Base-by-base conservation (phyloP, 2,888 invertebrate species). In the Busseola fusca region DNA sequence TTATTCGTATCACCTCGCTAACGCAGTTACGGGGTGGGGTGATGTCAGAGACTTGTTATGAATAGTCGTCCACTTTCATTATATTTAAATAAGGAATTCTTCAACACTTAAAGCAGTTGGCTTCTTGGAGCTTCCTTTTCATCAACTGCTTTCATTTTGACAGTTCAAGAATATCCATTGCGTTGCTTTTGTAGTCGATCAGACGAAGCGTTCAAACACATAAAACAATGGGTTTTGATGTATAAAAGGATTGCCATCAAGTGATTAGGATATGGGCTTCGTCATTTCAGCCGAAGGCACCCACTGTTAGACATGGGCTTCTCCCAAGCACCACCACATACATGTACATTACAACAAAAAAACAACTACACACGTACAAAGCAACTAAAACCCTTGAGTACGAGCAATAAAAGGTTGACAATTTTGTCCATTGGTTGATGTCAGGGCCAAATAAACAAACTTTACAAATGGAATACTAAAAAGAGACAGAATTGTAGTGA, bases 1-100 rank as follows among this genome's bases (percentile, higher is more conserved):
- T 81, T 66, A 75, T 68, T 68, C 69, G 59, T 64, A 63, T 73
- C 72, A 68, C 42, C 63, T 42, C 58, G 62, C 57, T 72, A 63
- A 70, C 50, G n/a, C 63, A 34, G 56, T 77, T 69, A 66, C 14
- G 14, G 52, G 67, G 16, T 50, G n/a, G 9, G 5, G 6, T 84
- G 68, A 72, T 59, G 82, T 81, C 42, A 81, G 18, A 10, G 12
- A 34, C 48, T 50, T 52, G n/a, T 62, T 48, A 50, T 57, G 52
- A 48, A 37, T 16, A 37, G 12, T 40, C 58, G n/a, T 63, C 42
- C 10, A 58, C 25, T 52, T 64, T 69, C 30, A 77, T 64, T 58
- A 40, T 27, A n/a, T 72, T 78, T 60, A 59, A 70, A 72, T 60
- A 64, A 50, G 54, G 10, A 42, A 58, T 64, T 37, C 30, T 30